phyloP scores from a whole-genome alignment of 2,797 vertebrate genomes.

The Arrhamphus sclerolepis region DNA sequence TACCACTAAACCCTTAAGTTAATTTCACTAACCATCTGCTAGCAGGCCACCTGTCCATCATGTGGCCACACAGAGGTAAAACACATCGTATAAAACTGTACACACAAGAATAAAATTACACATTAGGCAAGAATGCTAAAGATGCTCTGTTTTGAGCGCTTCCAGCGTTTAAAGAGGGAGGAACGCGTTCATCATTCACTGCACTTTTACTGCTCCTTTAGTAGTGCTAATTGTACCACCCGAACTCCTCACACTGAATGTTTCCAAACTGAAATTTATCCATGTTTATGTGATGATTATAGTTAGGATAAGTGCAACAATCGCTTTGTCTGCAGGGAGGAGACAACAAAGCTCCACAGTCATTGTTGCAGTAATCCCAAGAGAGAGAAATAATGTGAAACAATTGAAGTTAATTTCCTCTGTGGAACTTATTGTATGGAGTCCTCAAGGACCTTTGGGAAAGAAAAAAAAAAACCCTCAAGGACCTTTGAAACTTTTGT shows the following conservation, averaged over 20 bases:
- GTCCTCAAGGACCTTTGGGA: not conserved
- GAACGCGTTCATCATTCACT: not conserved
- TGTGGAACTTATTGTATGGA: not conserved
- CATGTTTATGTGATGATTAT: not conserved
- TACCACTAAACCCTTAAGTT: too few relatives aligned
- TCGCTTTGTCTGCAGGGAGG: constrained; percentile 12
- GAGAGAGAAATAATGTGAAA: constrained; percentile 9
- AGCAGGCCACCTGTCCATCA: too few relatives aligned
- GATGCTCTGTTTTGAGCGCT: not conserved
- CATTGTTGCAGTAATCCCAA: constrained; percentile 4
- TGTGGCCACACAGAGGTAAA: too few relatives aligned
- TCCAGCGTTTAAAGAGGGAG: not conserved
- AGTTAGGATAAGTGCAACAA: constrained; percentile 1
- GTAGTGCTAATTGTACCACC: not conserved
- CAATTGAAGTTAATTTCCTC: not conserved
- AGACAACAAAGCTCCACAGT: constrained; percentile 4
- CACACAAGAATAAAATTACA: not conserved
- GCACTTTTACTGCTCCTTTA: not conserved
- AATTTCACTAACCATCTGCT: too few relatives aligned
- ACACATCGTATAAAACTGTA: too few relatives aligned
- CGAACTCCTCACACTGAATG: not conserved
- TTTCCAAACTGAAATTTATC: not conserved
- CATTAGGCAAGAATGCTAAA: not conserved
- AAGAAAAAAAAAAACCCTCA: not conserved
- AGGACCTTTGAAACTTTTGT: constrained; percentile 17